These are phyloP conservation scores for Apis dorsata DNA, from an alignment of 1,140 invertebrate genomes.

Conservation along the genomic window DNA sequence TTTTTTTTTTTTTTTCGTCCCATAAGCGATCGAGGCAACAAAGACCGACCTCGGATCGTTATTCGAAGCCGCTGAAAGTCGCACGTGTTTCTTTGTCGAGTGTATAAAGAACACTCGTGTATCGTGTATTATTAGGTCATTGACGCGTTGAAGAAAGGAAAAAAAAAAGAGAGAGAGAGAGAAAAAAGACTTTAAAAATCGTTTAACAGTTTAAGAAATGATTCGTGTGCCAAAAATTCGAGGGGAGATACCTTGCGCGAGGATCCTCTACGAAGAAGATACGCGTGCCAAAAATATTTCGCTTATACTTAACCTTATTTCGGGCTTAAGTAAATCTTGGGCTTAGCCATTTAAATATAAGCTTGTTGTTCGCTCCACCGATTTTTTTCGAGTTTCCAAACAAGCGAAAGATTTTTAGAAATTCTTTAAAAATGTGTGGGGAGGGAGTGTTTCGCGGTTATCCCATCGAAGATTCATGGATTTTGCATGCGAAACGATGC, in stretches of 20 bases:
- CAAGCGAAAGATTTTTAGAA: no score
- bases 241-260: background rate
- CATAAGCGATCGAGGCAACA: slow-evolving; percentile 18
- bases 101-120: background rate
- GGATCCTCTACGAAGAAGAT: background rate
- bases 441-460: no score
- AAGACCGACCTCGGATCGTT: slow-evolving; percentile 22
- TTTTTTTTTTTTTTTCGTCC: background rate
- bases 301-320: slow-evolving; percentile 16
- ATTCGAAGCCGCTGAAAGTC: slow-evolving; percentile 14
- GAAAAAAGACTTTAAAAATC: background rate
- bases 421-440: no score
- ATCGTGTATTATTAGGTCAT: slow-evolving; percentile 18
- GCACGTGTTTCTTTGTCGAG: slow-evolving; percentile 1
- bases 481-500: background rate
- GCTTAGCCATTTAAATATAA: background rate
- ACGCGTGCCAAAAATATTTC: slow-evolving; percentile 29
- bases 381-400: no score
- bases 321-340: background rate
- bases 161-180: background rate
- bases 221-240: slow-evolving; percentile 5
- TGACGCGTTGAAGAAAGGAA: background rate
- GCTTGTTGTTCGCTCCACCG: background rate
- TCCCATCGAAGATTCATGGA: no score
- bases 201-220: background rate